Conservation (phyloP, 2,888 invertebrate genomes). For the Cyaniris semiargus region DNA sequence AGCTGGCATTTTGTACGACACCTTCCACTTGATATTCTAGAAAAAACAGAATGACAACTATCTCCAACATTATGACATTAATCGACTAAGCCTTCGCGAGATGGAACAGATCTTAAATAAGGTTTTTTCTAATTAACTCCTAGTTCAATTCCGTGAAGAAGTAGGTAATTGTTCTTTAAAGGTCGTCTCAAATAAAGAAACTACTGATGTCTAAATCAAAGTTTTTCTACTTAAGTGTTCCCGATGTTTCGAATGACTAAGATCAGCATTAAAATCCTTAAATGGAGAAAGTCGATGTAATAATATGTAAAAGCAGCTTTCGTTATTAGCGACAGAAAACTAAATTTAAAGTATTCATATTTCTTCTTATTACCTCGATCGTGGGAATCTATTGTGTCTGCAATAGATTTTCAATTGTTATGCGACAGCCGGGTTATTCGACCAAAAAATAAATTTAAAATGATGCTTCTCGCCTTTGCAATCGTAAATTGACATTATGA, state of each 20-base stretch:
- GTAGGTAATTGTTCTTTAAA: slow-evolving; percentile 14
- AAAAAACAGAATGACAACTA: slow-evolving; percentile 50
- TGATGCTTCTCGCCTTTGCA: no score
- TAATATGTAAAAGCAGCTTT: no score
- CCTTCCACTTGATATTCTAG: slow-evolving; percentile 52
- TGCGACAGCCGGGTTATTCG: no score
- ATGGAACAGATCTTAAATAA: slow-evolving; percentile 30
- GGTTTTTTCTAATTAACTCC: slow-evolving; percentile 19
- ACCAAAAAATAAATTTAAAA: no score
- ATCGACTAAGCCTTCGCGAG: slow-evolving; percentile 31
- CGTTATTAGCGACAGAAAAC: no score
- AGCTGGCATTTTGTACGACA: slow-evolving; percentile 58
- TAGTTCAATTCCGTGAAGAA: slow-evolving; percentile 26
- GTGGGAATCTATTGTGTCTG: no score
- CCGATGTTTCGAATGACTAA: not conserved
- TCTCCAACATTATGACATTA: slow-evolving; percentile 52
- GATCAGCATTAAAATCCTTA: not conserved
- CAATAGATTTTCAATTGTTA: no score
- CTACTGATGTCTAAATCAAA: not conserved
- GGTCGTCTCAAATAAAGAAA: not conserved
- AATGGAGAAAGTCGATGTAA: no score
- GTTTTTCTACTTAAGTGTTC: not conserved
- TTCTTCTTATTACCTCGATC: no score
- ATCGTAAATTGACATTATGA: not conserved
- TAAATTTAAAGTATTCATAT: no score